A percentile compares a stretch with the other conserved stretches of the same genome.
Conservation (phyloP, 2,113 vertebrate genomes). For the Erythrolamprus reginae region DNA sequence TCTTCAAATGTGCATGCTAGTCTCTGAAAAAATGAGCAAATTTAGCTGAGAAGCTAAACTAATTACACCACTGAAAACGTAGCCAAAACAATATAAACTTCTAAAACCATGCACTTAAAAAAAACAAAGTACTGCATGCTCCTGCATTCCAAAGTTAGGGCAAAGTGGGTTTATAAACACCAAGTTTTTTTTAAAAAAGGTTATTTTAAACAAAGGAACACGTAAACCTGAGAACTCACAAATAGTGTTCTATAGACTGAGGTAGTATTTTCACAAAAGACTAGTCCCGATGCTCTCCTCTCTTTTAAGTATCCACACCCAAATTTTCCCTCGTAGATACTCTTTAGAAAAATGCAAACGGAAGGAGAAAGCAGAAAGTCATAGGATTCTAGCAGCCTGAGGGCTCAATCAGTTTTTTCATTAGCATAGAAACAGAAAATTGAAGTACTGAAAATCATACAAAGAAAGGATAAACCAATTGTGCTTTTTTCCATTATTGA, state of each 20-base stretch:
- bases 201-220: constrained; percentile 51
- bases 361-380: constrained; percentile 74
- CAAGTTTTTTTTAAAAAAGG: constrained; percentile 54
- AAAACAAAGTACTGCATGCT: constrained; percentile 66
- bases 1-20: constrained; percentile 3
- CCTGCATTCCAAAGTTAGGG: constrained; percentile 53
- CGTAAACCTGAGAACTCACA: constrained; percentile 84
- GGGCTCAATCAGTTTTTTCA: constrained; percentile 62
- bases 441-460: constrained; percentile 39
- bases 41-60: constrained; percentile 51
- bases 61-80: constrained; percentile 52
- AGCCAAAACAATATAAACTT: constrained; percentile 57
- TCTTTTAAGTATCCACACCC: constrained; percentile 92
- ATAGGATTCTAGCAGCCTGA: constrained; percentile 69
- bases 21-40: neutral
- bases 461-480: neutral
- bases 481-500: constrained; percentile 25
- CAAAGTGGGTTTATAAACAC: constrained; percentile 58
- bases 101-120: constrained; percentile 68
- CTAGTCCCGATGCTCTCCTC: constrained; percentile 87
- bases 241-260: constrained; percentile 91
- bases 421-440: constrained; percentile 59
- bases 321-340: constrained; percentile 93
- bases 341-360: constrained; percentile 78
- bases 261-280: constrained; percentile 95